Evolutionary conservation across 2,113 vertebrate species (phyloP), one percentile per base, ranked within the genome.

Genomic region (Ursus arctos): DNA sequence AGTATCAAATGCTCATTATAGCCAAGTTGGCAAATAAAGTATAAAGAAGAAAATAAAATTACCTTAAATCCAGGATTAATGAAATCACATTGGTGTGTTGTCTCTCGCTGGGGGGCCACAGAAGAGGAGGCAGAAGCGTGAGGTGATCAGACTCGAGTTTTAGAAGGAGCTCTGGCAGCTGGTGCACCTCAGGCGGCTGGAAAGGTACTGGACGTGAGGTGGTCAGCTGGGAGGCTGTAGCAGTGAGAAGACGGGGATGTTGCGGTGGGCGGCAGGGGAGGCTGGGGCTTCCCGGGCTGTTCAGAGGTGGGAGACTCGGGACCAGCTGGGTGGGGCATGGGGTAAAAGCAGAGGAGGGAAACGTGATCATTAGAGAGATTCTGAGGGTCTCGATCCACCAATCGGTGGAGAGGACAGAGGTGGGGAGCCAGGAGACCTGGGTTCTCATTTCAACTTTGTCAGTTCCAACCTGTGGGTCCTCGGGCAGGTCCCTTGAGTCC

Each of bases 11-110:
- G n/a, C 10, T 88, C 71, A 51, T 63, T 91, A 93, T 61, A 65
- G 59, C 81, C 72, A 84, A 67, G 47, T 88, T 81, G 81, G 65
- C 61, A 71, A 33, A 72, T 65, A 55, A 36, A n/a, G 19, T 26
- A 49, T 26, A 94, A 81, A 81, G 77, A 93, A 96, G 83, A 94
- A 97, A 92, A 97, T 57, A 63, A 88, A 90, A 95, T 82, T 15
- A 88, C 31, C 59, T 92, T 36, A 28, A 67, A 90, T 49, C 85
- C 74, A 26, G 67, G 31, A 13, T 55, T 96, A 82, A 86, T 92
- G 63, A 76, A 79, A 90, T 84, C 65, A 18, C 5, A 0, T 0
- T 6, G 47, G 82, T 47, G 36, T 71, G 40, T 47, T 86, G 51
- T 86, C 43, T 93, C 86, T 83, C 43, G 43, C 43, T 43, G 43